phyloP scores from a whole-genome alignment of 30 jellyfish, hydroid and myxozoan species.

The Turritopsis rubra region DNA sequence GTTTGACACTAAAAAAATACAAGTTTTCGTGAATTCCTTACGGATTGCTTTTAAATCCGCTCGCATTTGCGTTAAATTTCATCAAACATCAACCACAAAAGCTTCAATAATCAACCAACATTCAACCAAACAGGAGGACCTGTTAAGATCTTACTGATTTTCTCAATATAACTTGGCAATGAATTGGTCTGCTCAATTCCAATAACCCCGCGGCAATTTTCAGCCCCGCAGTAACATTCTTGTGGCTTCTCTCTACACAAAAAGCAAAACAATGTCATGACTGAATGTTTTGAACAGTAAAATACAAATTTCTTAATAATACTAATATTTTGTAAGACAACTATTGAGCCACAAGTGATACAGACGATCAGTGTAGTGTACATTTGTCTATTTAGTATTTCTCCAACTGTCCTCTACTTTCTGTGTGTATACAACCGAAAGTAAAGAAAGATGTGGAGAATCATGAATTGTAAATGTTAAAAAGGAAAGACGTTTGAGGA shows the following conservation, averaged over 20 bases:
- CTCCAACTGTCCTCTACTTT: neutral
- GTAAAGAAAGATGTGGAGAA: neutral
- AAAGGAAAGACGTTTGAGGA: neutral
- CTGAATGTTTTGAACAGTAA: no score
- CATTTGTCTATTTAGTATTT: neutral
- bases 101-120: neutral
- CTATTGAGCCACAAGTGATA: neutral
- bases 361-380: neutral
- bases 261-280: no score
- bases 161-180: constrained; percentile 39
- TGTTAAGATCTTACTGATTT: constrained; percentile 22
- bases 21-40: no score
- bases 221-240: constrained; percentile 83
- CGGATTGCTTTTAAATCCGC: no score
- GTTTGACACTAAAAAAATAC: constrained; percentile 16
- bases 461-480: no score
- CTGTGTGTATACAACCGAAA: neutral
- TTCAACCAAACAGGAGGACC: neutral
- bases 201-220: constrained; percentile 85
- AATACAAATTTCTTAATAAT: neutral
- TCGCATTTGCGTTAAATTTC: neutral
- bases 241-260: constrained; percentile 87
- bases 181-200: constrained; percentile 70
- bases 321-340: neutral
- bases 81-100: neutral